Evolutionary conservation across 2,797 vertebrate species (phyloP), one percentile per base, ranked within the genome.

Genomic region (Sorex maritimensis): DNA sequence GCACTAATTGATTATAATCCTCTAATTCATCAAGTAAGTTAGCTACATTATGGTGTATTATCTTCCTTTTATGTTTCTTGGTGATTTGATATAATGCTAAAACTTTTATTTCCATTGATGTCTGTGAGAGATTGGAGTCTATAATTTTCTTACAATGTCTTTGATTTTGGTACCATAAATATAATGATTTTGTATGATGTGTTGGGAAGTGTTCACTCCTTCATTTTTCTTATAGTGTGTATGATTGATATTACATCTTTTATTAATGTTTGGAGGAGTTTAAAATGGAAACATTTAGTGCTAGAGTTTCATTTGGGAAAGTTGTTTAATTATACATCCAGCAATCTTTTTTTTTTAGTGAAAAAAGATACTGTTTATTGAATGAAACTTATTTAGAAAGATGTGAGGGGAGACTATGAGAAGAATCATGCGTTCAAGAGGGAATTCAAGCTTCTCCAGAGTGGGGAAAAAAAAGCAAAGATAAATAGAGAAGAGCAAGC

Each of bases 181-280:
- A 90, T 68, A 69, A 52, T 80, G 44, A 83, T 7, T 67, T 80
- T n/a, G 30, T 58, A 68, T 0, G 9, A 41, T 81, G 26, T 92
- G 13, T 69, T 84, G 74, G 69, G 26, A 90, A 55, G 34, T 90
- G 21, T 41, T 92, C 28, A 89, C 41, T 81, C 30, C 30, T 38
- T 86, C 30, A 46, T 69, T 93, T 83, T 74, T 80, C 34, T 92
- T 28, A 65, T 74, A 67, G 49, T 79, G 23, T 21, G 3, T 84
- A 6, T 55, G 24, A 58, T 79, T 83, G 17, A 3, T 82, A 77
- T 83, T 86, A 24, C 85, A 49, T 79, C 10, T 87, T 69, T 87
- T n/a, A 87, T 75, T 58, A 80, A 77, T 65, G 84, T 83, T 84
- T 81, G 21, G 5, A 85, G 67, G 46, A 92, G 65, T 67, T 95